Percentiles rank a stretch among this genome's conserved stretches.
Conservation (phyloP, 2,797 vertebrate species). For the Pteronotus mesoamericanus region DNA sequence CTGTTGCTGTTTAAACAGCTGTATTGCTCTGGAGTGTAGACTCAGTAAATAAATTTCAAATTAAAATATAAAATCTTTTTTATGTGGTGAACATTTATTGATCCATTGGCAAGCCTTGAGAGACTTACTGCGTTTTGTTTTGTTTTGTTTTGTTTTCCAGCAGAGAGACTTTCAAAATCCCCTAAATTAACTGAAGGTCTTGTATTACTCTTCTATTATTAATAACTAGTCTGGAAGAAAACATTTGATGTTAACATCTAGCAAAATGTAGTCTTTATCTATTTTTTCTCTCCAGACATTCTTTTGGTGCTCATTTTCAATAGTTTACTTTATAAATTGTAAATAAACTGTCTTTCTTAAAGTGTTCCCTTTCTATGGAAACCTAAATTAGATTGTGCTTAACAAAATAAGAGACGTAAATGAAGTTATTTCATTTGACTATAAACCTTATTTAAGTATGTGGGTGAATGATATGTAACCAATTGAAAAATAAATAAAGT, state of each 20-base stretch:
- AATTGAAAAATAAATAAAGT: constrained; percentile 8
- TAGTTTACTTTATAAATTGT: constrained; percentile 26
- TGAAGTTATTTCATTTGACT: constrained; percentile 28
- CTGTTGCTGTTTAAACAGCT: background rate
- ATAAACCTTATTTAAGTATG: background rate
- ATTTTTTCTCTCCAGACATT: background rate
- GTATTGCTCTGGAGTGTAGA: background rate
- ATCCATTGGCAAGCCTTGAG: background rate
- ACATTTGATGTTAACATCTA: background rate
- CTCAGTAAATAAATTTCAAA: background rate
- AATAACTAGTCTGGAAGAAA: constrained; percentile 6
- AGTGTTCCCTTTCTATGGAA: background rate
- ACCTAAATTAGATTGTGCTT: background rate
- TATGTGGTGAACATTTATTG: background rate
- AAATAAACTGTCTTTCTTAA: constrained; percentile 17
- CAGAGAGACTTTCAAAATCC: background rate
- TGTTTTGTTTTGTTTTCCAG: background rate
- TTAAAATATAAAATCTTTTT: constrained; percentile 36
- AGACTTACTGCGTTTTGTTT: background rate
- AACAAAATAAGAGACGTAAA: background rate
- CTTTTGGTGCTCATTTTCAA: constrained; percentile 12
- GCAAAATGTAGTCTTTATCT: background rate
- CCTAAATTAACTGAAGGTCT: background rate
- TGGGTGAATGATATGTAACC: background rate
- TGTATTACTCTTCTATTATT: background rate